Base-by-base conservation (phyloP, 2,797 vertebrate genomes). In the Pseudopleuronectes americanus region DNA sequence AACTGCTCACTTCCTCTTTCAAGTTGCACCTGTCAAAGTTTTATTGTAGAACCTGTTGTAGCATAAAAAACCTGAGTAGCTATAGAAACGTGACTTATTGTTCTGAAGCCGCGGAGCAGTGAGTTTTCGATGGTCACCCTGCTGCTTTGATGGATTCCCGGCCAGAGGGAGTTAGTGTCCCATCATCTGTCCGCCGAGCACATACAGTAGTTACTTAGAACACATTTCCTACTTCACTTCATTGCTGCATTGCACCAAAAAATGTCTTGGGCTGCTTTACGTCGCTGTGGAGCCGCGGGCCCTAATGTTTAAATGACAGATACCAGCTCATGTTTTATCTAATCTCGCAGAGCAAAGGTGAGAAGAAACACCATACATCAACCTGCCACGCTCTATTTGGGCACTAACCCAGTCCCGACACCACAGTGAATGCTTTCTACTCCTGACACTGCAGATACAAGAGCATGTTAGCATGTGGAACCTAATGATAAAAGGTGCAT, bases 211-310 rank as follows among this genome's bases (percentile, higher is more conserved):
- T 89, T 89, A 84, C 80, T 84, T 64, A 53, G 77, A 76, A 58
- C 71, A 62, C 80, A 64, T 74, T 87, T 73, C 63, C 53, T 51
- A 59, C 79, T 65, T 84, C 64, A 41, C 88, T 81, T 86, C 57
- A 72, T 70, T 90, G 81, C 86, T 93, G 89, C 91, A 92, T 85
- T 93, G 92, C 92, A 92, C 83, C 92, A 93, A 86, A 89, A 48
- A 14, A 16, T 73, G 74, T 81, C 64, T 36, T 1, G 64, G 64
- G 79, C 62, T 65, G 80, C 76, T 86, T 55, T 33, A n/a, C 23
- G 52, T 72, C 3, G 38, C 72, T 13, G 52, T 9, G 66, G 72
- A 62, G 71, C 77, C 47, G 17, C 23, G 1, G 49, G 54, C 10
- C 33, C 76, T 58, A 26, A 38, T 28, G 82, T 79, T 76, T 59